Evolutionary conservation across 2,113 vertebrate species (phyloP), one percentile per base, ranked within the genome.

Genomic region (Sinosuthora webbiana): DNA sequence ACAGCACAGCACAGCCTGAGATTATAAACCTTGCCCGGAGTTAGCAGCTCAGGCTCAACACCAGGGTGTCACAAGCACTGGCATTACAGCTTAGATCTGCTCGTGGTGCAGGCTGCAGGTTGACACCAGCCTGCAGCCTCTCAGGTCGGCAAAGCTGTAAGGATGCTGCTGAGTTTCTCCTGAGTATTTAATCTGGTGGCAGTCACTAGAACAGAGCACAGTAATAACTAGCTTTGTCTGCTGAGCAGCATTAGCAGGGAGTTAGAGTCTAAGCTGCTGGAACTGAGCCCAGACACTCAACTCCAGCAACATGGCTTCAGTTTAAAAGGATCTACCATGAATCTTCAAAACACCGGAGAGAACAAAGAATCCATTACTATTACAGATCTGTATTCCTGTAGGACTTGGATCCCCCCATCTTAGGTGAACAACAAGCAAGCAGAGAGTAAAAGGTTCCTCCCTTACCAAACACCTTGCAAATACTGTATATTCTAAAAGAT

Each of bases 221-320:
- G 84, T 67, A 91, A 94, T 93, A 91, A 70, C 90, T 44, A 59
- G 69, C 76, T 93, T 94, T 94, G 87, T 81, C 90, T 89, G 55
- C 77, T 94, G 78, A 95, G 88, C 68, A 89, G 84, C 69, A 84
- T 93, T 93, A 91, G 60, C 88, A 67, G 55, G 39, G 90, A 78
- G 84, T 91, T 84, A 83, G 45, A 95, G 50, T 31, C 69, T 75
- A 78, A 93, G 81, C 88, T 91, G 64, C 82, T 94, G 93, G 94
- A 95, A 90, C 88, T 84, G 88, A 94, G 82, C 74, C 90, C 90
- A 87, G 88, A 55, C 44, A 71, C 47, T 76, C 20, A 8, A 24
- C 65, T 82, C 42, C 8, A 7, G 50, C 23, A 75, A 81, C 13
- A 31, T 4, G 13, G 45, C 77, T 49, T 80, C 81, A 45, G 17